These are phyloP conservation scores for Stenodera caucasica DNA, from an alignment of 2,888 invertebrate species.

Conservation along the genomic window DNA sequence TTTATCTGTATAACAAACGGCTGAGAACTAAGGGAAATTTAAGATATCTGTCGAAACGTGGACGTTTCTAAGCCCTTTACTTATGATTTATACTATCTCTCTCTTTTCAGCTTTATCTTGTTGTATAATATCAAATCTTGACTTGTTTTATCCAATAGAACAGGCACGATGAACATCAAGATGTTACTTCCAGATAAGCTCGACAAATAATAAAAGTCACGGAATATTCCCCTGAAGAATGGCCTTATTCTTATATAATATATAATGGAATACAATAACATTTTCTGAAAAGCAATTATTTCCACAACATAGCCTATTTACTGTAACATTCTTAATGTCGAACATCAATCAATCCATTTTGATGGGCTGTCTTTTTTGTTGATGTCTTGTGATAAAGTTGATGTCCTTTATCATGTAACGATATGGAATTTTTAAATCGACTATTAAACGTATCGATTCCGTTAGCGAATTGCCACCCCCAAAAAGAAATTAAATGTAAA, in stretches of 20 bases:
- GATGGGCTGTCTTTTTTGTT: neutral
- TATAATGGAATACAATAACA: too few species aligned
- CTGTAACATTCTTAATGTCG: conserved; percentile 13
- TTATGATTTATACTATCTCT: conserved; percentile 45
- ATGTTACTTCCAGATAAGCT: conserved; percentile 20
- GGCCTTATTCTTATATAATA: neutral
- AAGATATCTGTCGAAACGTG: conserved; percentile 51
- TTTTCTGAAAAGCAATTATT: conserved; percentile 22
- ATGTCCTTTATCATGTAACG: neutral
- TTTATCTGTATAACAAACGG: conserved; percentile 51
- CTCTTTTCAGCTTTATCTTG: conserved; percentile 14
- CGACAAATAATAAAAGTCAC: conserved; percentile 19
- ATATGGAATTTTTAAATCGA: neutral
- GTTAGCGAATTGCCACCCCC: neutral
- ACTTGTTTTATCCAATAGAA: conserved; percentile 10
- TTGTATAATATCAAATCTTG: conserved; percentile 32
- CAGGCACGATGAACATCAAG: conserved; percentile 17
- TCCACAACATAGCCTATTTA: conserved; percentile 12
- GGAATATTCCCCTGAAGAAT: neutral
- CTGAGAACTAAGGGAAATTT: conserved; percentile 48
- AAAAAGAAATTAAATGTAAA: neutral
- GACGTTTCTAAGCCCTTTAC: conserved; percentile 45
- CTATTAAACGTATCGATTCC: neutral
- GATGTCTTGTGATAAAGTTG: neutral
- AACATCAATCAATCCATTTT: conserved; percentile 22